phyloP scores from a whole-genome alignment of 2,113 vertebrate species.

The Pseudopipra pipra region DNA sequence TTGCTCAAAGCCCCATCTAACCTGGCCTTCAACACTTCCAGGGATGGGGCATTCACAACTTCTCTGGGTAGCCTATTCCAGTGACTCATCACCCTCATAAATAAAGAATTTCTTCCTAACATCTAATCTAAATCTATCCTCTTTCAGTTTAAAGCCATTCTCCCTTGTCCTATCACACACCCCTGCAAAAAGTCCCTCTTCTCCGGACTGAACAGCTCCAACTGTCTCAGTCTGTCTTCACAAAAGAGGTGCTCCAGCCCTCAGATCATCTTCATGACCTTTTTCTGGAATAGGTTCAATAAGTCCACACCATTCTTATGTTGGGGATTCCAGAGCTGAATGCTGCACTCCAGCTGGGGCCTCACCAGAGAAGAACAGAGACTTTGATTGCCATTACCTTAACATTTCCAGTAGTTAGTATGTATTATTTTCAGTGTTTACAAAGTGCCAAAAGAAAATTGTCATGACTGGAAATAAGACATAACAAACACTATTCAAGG shows the following conservation, averaged over 20 bases:
- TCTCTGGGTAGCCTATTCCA: background rate
- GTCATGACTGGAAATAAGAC: background rate
- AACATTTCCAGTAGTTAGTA: background rate
- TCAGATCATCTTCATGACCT: background rate
- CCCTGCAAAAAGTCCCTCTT: background rate
- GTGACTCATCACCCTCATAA: background rate
- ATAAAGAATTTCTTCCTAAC: background rate
- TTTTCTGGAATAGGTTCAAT: background rate
- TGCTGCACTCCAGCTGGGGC: background rate
- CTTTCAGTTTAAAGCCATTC: background rate
- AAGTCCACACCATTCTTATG: background rate
- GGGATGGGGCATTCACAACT: fast-evolving
- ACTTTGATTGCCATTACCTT: background rate
- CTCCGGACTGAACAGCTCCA: background rate
- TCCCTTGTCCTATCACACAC: background rate
- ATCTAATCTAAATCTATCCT: no score
- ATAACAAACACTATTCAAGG: background rate
- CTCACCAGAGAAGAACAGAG: background rate
- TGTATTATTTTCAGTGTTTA: background rate
- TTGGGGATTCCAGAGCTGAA: background rate
- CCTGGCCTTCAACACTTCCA: background rate
- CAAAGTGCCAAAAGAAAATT: background rate
- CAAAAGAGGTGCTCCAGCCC: background rate
- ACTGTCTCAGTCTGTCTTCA: background rate
- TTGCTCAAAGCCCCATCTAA: background rate